Percentiles rank a stretch among this genome's conserved stretches.
Conservation (phyloP, 2,888 invertebrate genomes). For the Agrochola circellaris region DNA sequence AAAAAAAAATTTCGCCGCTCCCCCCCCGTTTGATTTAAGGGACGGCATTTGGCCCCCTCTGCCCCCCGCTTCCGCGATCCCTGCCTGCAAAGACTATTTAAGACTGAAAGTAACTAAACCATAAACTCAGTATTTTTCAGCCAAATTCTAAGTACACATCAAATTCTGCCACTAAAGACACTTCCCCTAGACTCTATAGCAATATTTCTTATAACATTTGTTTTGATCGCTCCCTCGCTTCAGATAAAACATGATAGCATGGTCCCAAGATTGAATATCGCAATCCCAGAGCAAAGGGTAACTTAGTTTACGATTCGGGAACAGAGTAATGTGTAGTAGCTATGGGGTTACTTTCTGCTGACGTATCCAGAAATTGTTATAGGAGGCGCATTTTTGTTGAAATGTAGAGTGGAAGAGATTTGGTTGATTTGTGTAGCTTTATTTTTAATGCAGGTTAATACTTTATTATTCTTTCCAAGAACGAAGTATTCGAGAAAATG, state of each 20-base stretch:
- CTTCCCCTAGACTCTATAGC: slow-evolving; percentile 11
- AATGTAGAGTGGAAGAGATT: background rate
- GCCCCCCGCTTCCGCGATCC: too few species aligned
- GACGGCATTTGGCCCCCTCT: too few species aligned
- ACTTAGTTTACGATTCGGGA: slow-evolving; percentile 53
- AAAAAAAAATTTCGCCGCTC: too few species aligned
- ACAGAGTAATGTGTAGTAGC: slow-evolving; percentile 33
- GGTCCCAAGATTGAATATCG: slow-evolving; percentile 54
- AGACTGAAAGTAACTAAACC: too few species aligned
- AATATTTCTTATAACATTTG: slow-evolving; percentile 53
- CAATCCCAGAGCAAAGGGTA: slow-evolving; percentile 46
- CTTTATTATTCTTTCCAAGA: too few species aligned
- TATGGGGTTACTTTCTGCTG: slow-evolving; percentile 20
- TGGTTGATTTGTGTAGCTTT: background rate
- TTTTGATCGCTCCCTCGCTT: slow-evolving; percentile 47
- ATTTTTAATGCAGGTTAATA: background rate
- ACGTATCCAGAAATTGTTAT: slow-evolving; percentile 27
- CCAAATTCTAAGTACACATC: background rate
- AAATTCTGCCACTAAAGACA: slow-evolving; percentile 20
- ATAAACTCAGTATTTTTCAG: too few species aligned
- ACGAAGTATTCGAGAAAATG: too few species aligned
- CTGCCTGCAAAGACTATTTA: too few species aligned
- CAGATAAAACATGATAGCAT: slow-evolving; percentile 54
- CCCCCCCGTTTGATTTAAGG: too few species aligned
- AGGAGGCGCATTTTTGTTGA: slow-evolving; percentile 11